phyloP scores from a whole-genome alignment of 1,140 invertebrate species.

The Dreissena rostriformis region DNA sequence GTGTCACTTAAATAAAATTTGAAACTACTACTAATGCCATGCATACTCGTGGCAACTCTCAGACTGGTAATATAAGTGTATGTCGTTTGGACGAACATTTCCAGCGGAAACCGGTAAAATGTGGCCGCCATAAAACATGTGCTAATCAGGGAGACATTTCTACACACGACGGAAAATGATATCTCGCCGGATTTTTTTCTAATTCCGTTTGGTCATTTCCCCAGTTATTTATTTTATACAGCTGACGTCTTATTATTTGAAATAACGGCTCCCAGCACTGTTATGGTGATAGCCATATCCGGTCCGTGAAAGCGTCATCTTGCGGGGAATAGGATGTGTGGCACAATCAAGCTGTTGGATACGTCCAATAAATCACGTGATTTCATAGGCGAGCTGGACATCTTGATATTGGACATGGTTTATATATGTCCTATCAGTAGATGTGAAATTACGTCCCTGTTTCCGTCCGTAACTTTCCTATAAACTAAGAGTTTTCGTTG shows the following conservation, averaged over 20 bases:
- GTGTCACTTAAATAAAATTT: too few relatives aligned
- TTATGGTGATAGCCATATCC: conserved; percentile 51
- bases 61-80: too few relatives aligned
- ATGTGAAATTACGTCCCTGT: background rate
- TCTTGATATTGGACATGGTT: conserved; percentile 27
- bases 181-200: too few relatives aligned
- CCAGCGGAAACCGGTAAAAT: too few relatives aligned
- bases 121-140: too few relatives aligned
- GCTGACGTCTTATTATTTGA: conserved; percentile 23
- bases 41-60: too few relatives aligned
- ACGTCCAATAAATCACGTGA: conserved; percentile 49
- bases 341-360: conserved; percentile 33
- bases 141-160: too few relatives aligned
- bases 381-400: conserved; percentile 25
- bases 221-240: conserved; percentile 41
- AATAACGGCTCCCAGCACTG: conserved; percentile 34
- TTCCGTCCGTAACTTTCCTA: background rate
- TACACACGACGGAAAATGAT: too few relatives aligned
- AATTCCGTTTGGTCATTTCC: conserved; percentile 5
- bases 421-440: background rate
- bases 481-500: too few relatives aligned
- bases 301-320: conserved; percentile 17
- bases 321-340: conserved; percentile 19
- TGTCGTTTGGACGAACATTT: too few relatives aligned
- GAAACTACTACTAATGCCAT: too few relatives aligned